Evolutionary conservation across 2,888 invertebrate species (phyloP).

Genomic region (Aricia artaxerxes): DNA sequence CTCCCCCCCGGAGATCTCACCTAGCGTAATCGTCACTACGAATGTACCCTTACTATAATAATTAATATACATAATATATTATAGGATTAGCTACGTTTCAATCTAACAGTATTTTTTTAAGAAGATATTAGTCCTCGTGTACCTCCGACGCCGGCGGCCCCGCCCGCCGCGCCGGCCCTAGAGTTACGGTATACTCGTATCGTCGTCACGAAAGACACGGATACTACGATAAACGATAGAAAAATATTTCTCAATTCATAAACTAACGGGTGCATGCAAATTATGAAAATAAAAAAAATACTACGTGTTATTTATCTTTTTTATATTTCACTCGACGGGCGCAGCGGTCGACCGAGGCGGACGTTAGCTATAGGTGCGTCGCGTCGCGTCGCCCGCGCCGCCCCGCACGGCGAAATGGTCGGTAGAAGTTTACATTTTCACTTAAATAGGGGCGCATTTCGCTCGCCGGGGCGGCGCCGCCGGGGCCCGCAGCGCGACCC

Average conservation of each 20-base stretch:
- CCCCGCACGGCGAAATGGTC: not conserved
- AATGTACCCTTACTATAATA: slow-evolving; percentile 75
- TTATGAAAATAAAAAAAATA: slow-evolving; percentile 67
- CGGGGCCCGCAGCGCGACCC: not conserved
- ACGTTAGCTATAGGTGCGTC: slow-evolving; percentile 44
- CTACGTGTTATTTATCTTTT: slow-evolving; percentile 80
- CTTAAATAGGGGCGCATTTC: slow-evolving; percentile 16
- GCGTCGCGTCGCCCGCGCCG: not conserved
- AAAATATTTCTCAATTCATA: slow-evolving; percentile 76
- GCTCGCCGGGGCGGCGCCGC: not conserved
- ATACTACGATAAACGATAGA: slow-evolving; percentile 73
- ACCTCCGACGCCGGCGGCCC: slow-evolving; percentile 66
- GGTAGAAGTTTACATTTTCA: slow-evolving; percentile 27
- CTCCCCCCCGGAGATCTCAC: slow-evolving; percentile 75
- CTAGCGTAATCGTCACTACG: slow-evolving; percentile 77
- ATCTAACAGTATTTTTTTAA: slow-evolving; percentile 82
- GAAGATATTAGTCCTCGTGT: slow-evolving; percentile 80
- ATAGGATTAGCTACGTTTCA: slow-evolving; percentile 80
- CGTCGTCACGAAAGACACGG: slow-evolving; percentile 76
- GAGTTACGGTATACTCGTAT: slow-evolving; percentile 76
- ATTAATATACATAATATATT: slow-evolving; percentile 70
- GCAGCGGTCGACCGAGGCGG: slow-evolving; percentile 73
- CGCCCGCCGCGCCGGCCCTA: slow-evolving; percentile 62
- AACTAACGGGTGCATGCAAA: slow-evolving; percentile 79
- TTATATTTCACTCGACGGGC: slow-evolving; percentile 77